Conservation (phyloP, 1,140 invertebrate species). For the Scaptomyza graminum region DNA sequence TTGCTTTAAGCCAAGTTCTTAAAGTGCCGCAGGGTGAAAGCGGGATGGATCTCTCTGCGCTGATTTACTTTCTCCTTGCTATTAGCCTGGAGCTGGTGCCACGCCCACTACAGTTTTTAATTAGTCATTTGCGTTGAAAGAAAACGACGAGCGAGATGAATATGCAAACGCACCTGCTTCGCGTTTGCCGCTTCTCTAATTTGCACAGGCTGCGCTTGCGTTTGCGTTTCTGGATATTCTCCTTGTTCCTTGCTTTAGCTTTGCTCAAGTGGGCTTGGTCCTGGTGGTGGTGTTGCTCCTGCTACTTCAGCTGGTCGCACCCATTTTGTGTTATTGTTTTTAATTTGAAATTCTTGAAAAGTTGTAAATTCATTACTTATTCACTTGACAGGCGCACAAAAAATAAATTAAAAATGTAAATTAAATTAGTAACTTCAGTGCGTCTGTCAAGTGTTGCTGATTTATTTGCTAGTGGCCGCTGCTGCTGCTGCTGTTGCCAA, state of each 20-base stretch:
- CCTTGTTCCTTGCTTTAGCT: neutral
- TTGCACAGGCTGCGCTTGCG: conserved; percentile 45
- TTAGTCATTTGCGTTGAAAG: conserved; percentile 72
- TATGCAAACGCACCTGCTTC: conserved; percentile 78
- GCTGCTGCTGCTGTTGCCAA: neutral
- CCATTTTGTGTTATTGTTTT: conserved; percentile 80
- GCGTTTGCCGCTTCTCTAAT: conserved; percentile 49
- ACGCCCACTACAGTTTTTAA: conserved; percentile 75
- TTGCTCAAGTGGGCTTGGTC: neutral
- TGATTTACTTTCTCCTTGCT: conserved; percentile 35
- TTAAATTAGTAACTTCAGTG: conserved; percentile 82
- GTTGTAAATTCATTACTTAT: conserved; percentile 83
- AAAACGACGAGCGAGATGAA: conserved; percentile 38
- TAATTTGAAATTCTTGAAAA: conserved; percentile 82
- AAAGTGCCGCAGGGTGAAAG: neutral
- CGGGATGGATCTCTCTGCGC: neutral
- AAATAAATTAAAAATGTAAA: conserved; percentile 83
- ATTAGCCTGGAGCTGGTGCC: conserved; percentile 38
- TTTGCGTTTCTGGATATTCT: conserved; percentile 24
- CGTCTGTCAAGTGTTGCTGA: conserved; percentile 81
- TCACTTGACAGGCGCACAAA: conserved; percentile 70
- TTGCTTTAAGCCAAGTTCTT: conserved; percentile 32
- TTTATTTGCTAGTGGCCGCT: conserved; percentile 70
- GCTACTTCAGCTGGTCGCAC: conserved; percentile 15
- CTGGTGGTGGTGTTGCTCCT: neutral